phyloP scores from a whole-genome alignment of 2,113 vertebrate genomes.

The Talpa occidentalis region DNA sequence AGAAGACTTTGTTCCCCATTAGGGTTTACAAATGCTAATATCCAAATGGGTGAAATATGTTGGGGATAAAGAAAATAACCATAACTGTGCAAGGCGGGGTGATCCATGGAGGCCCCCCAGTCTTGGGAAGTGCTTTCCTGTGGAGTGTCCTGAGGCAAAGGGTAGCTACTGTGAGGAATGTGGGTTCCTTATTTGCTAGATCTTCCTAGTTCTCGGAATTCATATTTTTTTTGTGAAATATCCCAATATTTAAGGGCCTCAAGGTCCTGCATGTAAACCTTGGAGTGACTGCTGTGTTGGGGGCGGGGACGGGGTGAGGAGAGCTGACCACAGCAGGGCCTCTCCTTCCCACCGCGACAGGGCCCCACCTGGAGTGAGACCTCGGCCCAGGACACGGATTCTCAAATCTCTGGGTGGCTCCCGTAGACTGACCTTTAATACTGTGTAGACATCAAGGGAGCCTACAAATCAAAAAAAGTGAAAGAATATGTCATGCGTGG shows the following conservation, averaged over 20 bases:
- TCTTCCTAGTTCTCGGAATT: background rate
- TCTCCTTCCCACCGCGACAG: fast-evolving
- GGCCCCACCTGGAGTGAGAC: background rate
- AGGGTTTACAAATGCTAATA: background rate
- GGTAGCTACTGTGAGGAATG: background rate
- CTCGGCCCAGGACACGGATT: background rate
- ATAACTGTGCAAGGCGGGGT: too few relatives aligned
- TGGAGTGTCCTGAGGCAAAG: too few relatives aligned
- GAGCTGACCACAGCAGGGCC: too few relatives aligned
- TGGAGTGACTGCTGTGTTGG: background rate
- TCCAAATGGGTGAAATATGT: background rate
- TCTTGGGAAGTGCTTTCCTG: fast-evolving
- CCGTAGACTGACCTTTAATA: too few relatives aligned
- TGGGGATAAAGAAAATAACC: background rate
- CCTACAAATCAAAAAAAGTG: background rate
- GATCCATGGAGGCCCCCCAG: background rate
- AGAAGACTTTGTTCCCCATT: background rate
- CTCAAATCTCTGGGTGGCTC: too few relatives aligned
- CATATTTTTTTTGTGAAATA: background rate
- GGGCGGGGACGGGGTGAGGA: background rate
- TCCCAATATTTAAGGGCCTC: background rate
- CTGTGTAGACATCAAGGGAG: background rate
- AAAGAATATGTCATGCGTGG: background rate
- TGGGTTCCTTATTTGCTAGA: background rate
- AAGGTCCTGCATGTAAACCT: background rate